Evolutionary conservation across 2,888 invertebrate species (phyloP).

Genomic region (Antheraea yamamai): DNA sequence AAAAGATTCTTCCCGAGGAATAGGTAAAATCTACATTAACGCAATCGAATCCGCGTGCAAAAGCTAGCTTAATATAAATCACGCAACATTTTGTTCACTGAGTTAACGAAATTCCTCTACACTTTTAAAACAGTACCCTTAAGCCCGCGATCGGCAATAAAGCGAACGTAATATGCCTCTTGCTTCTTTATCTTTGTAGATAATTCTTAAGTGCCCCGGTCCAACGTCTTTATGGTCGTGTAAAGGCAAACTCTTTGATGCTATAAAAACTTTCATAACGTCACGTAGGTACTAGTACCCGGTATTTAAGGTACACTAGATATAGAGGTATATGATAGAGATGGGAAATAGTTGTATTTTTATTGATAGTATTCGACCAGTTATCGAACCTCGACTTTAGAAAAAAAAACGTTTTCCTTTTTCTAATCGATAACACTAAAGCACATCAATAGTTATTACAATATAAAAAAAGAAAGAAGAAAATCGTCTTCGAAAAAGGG

Average conservation of each 20-base stretch:
- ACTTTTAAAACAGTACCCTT: slow-evolving; percentile 9
- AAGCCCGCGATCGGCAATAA: slow-evolving; percentile 37
- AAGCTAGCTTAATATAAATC: background rate
- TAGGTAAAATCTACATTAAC: too few species aligned
- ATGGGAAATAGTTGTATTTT: background rate
- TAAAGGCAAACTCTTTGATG: slow-evolving; percentile 51
- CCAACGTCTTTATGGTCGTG: slow-evolving; percentile 50
- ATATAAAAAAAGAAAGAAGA: too few species aligned
- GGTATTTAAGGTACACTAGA: background rate
- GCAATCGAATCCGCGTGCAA: too few species aligned
- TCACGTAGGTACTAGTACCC: background rate
- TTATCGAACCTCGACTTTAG: too few species aligned
- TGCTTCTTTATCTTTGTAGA: slow-evolving; percentile 59
- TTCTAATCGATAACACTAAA: too few species aligned
- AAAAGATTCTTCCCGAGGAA: too few species aligned
- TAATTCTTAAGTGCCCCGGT: slow-evolving; percentile 57
- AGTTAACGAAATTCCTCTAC: background rate
- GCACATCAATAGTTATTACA: too few species aligned
- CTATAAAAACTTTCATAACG: slow-evolving; percentile 35
- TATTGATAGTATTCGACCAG: background rate
- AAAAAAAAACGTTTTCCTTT: too few species aligned
- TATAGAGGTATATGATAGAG: background rate
- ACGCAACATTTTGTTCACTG: slow-evolving; percentile 2
- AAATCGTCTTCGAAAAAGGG: too few species aligned
- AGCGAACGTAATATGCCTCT: slow-evolving; percentile 51